A percentile compares a stretch with the other conserved stretches of the same genome.
Evolutionary conservation across 1,140 invertebrate genomes (phyloP).

Genomic region (Camponotus pennsylvanicus): DNA sequence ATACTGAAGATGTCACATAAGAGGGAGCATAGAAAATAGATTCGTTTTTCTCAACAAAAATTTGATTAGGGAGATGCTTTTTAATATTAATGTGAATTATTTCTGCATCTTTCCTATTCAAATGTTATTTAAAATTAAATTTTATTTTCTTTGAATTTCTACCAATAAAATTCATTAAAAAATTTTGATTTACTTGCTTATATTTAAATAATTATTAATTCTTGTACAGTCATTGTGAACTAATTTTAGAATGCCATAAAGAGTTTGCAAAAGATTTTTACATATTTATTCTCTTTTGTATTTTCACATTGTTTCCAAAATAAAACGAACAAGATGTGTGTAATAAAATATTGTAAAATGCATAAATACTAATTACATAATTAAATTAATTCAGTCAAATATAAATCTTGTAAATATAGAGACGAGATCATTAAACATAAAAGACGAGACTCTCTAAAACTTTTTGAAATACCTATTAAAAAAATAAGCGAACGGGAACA

Average conservation of each 20-base stretch:
- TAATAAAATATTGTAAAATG: background rate
- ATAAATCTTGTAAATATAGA: background rate
- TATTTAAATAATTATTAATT: background rate
- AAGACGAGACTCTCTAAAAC: too few relatives aligned
- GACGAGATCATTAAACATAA: background rate
- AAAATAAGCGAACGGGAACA: slow-evolving; percentile 1
- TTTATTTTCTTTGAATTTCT: background rate
- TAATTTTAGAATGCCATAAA: background rate
- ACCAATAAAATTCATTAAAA: background rate
- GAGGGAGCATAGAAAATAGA: background rate
- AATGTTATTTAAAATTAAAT: slow-evolving; percentile 1
- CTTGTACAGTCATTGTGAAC: background rate
- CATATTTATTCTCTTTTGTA: background rate
- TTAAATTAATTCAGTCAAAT: background rate
- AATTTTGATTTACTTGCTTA: background rate
- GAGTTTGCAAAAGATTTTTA: too few relatives aligned
- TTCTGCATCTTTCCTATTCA: too few relatives aligned
- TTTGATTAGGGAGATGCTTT: background rate
- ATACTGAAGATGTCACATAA: background rate
- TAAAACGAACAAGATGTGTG: background rate
- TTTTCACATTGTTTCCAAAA: background rate
- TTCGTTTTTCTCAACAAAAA: background rate
- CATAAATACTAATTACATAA: background rate
- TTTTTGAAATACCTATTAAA: background rate
- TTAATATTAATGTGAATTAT: background rate